phyloP scores from a whole-genome alignment of 37 sponge, comb jelly and placozoan genomes.

The Lycopodina hypogea region DNA sequence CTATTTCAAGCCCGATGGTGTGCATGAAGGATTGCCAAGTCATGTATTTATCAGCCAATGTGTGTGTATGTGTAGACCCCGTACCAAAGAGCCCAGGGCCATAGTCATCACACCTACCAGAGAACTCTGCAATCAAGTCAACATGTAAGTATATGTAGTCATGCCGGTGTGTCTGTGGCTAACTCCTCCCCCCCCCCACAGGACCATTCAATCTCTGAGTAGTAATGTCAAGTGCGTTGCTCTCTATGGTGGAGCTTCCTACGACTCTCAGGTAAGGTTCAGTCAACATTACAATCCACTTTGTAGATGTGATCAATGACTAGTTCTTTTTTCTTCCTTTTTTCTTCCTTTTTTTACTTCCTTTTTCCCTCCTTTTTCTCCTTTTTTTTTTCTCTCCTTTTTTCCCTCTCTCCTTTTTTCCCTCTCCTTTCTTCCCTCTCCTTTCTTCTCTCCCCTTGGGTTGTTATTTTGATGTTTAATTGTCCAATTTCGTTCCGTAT shows the following conservation, averaged over 20 bases:
- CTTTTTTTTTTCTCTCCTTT: too few relatives aligned
- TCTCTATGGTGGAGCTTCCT: conserved; percentile 53
- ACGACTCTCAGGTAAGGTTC: conserved; percentile 22
- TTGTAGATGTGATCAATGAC: too few relatives aligned
- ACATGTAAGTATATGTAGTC: conserved; percentile 1
- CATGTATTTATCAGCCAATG: neutral
- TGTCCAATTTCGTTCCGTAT: too few relatives aligned
- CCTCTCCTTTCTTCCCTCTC: too few relatives aligned
- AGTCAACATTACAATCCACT: too few relatives aligned
- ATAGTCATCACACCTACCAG: conserved; percentile 54
- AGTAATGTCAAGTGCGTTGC: conserved; percentile 15
- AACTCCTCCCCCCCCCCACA: neutral
- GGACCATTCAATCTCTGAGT: conserved; percentile 23
- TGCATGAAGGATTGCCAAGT: too few relatives aligned
- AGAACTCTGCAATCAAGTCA: conserved; percentile 58
- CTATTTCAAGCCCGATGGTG: neutral
- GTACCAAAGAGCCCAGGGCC: conserved; percentile 28
- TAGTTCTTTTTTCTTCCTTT: neutral
- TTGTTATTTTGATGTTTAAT: too few relatives aligned
- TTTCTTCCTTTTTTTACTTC: too few relatives aligned
- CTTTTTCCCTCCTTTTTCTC: too few relatives aligned
- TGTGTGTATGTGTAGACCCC: too few relatives aligned
- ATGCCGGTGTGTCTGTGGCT: neutral
- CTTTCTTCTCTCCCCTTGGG: too few relatives aligned
- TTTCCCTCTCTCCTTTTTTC: too few relatives aligned